A percentile compares a stretch with the other conserved stretches of the same genome.
Conservation (phyloP, 2,888 invertebrate species). For the Megaustenia siamemsis region DNA sequence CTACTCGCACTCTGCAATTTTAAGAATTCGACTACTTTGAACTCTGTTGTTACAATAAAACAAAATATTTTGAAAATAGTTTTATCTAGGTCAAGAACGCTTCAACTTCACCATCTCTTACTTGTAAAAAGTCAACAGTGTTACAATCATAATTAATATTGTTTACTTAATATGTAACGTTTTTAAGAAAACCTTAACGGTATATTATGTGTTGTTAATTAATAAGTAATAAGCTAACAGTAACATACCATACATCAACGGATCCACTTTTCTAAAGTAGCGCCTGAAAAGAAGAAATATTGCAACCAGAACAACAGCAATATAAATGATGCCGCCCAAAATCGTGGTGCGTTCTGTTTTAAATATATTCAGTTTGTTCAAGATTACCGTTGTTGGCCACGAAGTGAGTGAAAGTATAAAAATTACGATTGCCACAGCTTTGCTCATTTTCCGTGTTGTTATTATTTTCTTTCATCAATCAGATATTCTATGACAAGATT, state of each 20-base stretch:
- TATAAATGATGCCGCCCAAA: conserved; percentile 52
- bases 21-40: no score
- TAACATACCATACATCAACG: conserved; percentile 61
- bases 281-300: conserved; percentile 56
- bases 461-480: not conserved
- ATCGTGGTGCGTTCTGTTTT: conserved; percentile 58
- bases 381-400: conserved; percentile 45
- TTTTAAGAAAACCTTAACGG: no score
- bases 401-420: conserved; percentile 46
- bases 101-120: no score
- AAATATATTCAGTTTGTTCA: conserved; percentile 61
- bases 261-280: conserved; percentile 58
- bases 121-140: no score
- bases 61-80: no score
- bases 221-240: no score
- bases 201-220: no score
- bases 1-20: no score
- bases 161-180: no score
- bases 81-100: no score
- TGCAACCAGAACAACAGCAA: conserved; percentile 55
- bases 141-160: no score
- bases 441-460: conserved; percentile 16
- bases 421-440: conserved; percentile 16
- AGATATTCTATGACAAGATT: not conserved
- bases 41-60: no score